Evolutionary conservation across 1,140 invertebrate genomes (phyloP).

Genomic region (Pectinophora gossypiella): DNA sequence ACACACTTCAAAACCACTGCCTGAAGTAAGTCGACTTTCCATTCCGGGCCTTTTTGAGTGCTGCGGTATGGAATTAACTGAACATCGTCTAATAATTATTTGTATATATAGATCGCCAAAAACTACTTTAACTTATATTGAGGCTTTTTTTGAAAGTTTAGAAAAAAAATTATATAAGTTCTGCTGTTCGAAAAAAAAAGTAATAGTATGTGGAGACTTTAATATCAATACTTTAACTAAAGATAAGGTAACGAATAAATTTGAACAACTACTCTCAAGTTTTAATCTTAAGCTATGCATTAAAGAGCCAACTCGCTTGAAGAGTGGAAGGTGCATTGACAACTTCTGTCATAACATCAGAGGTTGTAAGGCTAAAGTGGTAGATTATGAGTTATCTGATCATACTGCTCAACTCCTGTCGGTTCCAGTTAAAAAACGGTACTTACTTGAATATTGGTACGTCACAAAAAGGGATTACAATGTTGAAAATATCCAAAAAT

Average conservation of each 20-base stretch:
- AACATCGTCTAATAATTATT: background rate
- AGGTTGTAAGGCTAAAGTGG: slow-evolving; percentile 1
- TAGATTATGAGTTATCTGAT: slow-evolving; percentile 6
- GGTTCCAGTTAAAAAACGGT: slow-evolving; percentile 1
- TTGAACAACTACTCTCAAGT: background rate
- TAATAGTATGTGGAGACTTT: slow-evolving; percentile 8
- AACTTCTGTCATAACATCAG: slow-evolving; percentile 5
- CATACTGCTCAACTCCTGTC: slow-evolving; percentile 6
- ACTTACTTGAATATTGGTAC: background rate
- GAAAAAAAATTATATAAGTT: background rate
- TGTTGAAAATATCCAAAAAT: slow-evolving; percentile 5
- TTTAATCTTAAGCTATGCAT: slow-evolving; percentile 2
- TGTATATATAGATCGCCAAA: slow-evolving; percentile 8
- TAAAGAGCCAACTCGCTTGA: background rate
- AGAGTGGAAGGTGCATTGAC: slow-evolving; percentile 2
- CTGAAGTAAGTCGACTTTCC: background rate
- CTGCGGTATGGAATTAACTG: background rate
- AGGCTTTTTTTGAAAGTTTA: slow-evolving; percentile 2
- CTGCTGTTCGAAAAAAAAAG: background rate
- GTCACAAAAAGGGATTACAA: background rate
- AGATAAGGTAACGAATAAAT: background rate
- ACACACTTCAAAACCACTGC: background rate
- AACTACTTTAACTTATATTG: background rate
- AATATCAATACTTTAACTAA: slow-evolving; percentile 1
- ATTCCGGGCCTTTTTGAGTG: slow-evolving; percentile 2